A percentile compares a stretch with the other conserved stretches of the same genome.
phyloP scores from a whole-genome alignment of 2,113 vertebrate species.

The Brienomyrus brachyistius region DNA sequence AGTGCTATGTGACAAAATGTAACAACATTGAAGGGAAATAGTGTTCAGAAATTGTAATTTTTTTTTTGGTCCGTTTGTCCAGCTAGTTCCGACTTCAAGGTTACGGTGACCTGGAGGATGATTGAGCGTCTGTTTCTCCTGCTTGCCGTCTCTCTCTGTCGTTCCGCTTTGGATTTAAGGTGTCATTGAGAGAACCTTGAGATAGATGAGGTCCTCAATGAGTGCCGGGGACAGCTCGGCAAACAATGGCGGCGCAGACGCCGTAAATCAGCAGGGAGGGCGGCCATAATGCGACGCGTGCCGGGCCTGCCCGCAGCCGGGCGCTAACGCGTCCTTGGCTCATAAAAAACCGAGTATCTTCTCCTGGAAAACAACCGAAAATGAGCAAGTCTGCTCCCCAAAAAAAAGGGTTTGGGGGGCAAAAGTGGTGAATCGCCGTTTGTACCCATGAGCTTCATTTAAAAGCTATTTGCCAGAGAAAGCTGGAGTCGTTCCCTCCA shows the following conservation, averaged over 20 bases:
- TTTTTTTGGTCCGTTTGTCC: not conserved
- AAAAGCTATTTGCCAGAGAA: slow-evolving; percentile 42
- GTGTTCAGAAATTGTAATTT: not conserved
- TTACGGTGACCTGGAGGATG: not conserved
- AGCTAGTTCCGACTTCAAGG: not conserved
- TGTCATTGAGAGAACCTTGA: slow-evolving; percentile 49
- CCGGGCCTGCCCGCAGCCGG: slow-evolving; percentile 35
- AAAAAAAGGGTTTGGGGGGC: slow-evolving; percentile 23
- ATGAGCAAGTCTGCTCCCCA: slow-evolving; percentile 35
- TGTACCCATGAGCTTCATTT: slow-evolving; percentile 42
- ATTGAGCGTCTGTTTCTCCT: not conserved
- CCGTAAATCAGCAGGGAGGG: slow-evolving; percentile 36
- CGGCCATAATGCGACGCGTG: not conserved
- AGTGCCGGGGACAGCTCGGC: slow-evolving; percentile 32
- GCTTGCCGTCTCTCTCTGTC: slow-evolving; percentile 25
- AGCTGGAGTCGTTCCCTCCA: not conserved
- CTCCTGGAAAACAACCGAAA: slow-evolving; percentile 30
- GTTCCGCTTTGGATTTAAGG: slow-evolving; percentile 29
- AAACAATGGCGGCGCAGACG: slow-evolving; percentile 30
- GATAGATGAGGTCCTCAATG: slow-evolving; percentile 44
- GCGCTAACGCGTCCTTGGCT: slow-evolving; percentile 28
- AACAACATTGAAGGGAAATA: not conserved
- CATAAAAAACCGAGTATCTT: slow-evolving; percentile 47
- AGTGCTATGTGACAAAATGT: not conserved
- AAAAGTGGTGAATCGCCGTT: slow-evolving; percentile 23